A percentile compares a stretch with the other conserved stretches of the same genome.
Conservation (phyloP, 2,888 invertebrate genomes). For the Mamestra brassicae region DNA sequence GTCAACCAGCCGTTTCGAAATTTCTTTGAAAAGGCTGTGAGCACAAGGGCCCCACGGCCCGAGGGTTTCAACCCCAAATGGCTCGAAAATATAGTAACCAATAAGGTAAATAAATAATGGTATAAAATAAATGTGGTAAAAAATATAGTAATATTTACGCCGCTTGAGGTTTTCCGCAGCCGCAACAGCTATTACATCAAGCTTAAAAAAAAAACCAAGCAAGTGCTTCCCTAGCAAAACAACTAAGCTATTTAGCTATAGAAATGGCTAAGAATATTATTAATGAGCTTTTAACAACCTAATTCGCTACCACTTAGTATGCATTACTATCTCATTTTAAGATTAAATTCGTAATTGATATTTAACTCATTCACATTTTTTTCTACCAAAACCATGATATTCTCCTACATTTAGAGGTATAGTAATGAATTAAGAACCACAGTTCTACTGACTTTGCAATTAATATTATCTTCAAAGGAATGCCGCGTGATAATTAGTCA, state of each 20-base stretch:
- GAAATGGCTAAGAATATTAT: background rate
- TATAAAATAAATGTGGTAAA: no score
- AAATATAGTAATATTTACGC: no score
- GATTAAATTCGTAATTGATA: conserved; percentile 46
- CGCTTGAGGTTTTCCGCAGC: no score
- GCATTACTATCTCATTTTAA: conserved; percentile 28
- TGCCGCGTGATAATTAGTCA: conserved; percentile 52
- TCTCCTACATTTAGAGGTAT: conserved; percentile 15
- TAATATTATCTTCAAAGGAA: conserved; percentile 57
- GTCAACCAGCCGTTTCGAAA: no score
- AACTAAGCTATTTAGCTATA: background rate
- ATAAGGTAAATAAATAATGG: no score
- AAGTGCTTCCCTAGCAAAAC: no score
- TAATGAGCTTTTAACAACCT: background rate
- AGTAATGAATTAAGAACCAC: conserved; percentile 39
- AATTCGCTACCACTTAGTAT: conserved; percentile 30
- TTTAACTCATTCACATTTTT: conserved; percentile 17
- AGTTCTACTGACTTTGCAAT: conserved; percentile 36
- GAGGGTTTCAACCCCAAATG: no score
- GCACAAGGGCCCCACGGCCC: no score
- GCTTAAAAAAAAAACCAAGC: no score
- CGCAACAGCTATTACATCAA: no score
- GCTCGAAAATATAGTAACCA: no score
- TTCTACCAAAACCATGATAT: conserved; percentile 21
- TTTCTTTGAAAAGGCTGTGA: no score